Evolutionary conservation across 2,113 vertebrate genomes (phyloP), one percentile per base, ranked within the genome.

Genomic region (Lepidothrix coronata): DNA sequence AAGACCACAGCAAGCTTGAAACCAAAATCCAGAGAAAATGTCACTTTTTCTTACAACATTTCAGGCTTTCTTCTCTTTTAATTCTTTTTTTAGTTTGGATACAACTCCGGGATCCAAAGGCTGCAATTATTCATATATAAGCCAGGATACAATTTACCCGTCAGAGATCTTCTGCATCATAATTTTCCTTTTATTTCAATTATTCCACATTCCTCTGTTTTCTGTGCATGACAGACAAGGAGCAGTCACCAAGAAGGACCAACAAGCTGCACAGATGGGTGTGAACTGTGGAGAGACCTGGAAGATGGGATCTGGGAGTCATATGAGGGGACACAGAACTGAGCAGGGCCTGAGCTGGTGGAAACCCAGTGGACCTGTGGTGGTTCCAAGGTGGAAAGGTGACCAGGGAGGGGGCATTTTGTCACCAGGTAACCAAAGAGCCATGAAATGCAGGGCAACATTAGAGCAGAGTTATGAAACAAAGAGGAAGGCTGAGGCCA

Each of bases 201-300:
- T 71, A 66, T 12, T 65, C 22, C 25, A 6, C 7, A 63, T 20
- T 57, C 24, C 65, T 81, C 39, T 2, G 2, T 24, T 72, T 75
- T 52, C 25, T 3, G 13, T 21, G 24, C 31, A 27, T 2, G 7
- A 30, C 61, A 74, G 48, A 39, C 25, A 28, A 62, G 8, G 23
- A 51, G 27, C 12, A 72, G 8, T 58, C 44, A 20, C 22, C 30
- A 43, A 52, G 44, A 17, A 44, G 43, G 43, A 46, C 27, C 28
- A 44, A 39, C 0, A 4, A 67, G 41, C 22, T 35, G 25, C 25
- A 31, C 6, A 66, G 25, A 19, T 6, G 3, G 3, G 20, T n/a
- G 11, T 51, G 41, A 89, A 12, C 23, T 22, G 14, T 4, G 21
- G 11, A 35, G 39, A 72, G 24, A 46, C 3, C 37, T 25, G 33